Conservation (phyloP, 2,888 invertebrate genomes). For the Xanthorhoe designata region DNA sequence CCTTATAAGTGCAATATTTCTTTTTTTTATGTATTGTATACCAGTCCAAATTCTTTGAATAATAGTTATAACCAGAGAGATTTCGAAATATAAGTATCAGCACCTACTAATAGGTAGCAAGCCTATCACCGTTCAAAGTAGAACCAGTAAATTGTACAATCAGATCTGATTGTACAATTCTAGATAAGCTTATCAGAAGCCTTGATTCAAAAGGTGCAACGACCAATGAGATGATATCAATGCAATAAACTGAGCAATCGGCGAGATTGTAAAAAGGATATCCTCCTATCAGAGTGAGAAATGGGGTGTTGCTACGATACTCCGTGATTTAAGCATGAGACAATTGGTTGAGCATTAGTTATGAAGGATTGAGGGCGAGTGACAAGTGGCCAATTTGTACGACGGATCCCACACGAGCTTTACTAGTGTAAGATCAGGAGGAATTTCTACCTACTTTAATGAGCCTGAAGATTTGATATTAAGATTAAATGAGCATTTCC, state of each 20-base stretch:
- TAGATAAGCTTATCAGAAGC: slow-evolving; percentile 1
- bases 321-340: slow-evolving; percentile 37
- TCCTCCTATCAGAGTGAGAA: slow-evolving; percentile 52
- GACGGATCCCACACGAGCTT: not conserved
- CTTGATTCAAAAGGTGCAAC: slow-evolving; percentile 40
- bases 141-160: not conserved
- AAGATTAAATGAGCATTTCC: no score
- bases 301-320: slow-evolving; percentile 64
- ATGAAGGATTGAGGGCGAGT: slow-evolving; percentile 25
- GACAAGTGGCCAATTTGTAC: slow-evolving; percentile 6
- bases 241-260: slow-evolving; percentile 63
- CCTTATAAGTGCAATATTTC: no score
- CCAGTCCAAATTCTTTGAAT: no score
- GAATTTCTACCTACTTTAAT: not conserved
- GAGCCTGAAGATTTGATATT: no score
- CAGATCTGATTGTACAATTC: no score
- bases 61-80: no score
- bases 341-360: slow-evolving; percentile 30
- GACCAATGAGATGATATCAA: slow-evolving; percentile 49
- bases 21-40: no score
- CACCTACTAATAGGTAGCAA: not conserved
- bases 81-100: no score
- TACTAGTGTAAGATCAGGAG: not conserved
- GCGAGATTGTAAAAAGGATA: slow-evolving; percentile 70
- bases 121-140: not conserved